phyloP scores from a whole-genome alignment of 1,140 invertebrate species.

The Aphelinus certus region DNA sequence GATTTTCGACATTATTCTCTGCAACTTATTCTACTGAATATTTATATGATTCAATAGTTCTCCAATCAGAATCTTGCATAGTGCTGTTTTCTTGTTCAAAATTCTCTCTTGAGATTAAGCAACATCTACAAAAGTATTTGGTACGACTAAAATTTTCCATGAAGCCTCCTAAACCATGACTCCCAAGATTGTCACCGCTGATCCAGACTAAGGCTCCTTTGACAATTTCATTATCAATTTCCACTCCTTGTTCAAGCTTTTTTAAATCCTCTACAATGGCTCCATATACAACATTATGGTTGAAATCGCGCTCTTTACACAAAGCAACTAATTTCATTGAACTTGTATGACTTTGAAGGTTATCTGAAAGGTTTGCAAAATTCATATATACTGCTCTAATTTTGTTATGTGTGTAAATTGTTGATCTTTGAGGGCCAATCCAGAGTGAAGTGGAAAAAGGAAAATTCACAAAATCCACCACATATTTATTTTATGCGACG shows the following conservation, averaged over 20 bases:
- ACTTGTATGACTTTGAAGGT: conserved; percentile 10
- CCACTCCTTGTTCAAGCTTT: conserved; percentile 29
- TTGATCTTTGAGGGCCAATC: too few relatives aligned
- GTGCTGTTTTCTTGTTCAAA: not conserved
- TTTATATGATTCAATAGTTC: conserved; percentile 38
- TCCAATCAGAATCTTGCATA: not conserved
- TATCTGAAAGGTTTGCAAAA: conserved; percentile 39
- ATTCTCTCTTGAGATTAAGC: not conserved
- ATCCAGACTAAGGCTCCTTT: conserved; percentile 13
- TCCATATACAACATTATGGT: conserved; percentile 30
- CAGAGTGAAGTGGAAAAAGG: too few relatives aligned
- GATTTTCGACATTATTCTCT: conserved; percentile 20
- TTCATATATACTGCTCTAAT: conserved; percentile 50
- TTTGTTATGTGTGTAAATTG: too few relatives aligned
- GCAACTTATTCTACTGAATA: conserved; percentile 15
- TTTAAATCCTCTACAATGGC: conserved; percentile 43
- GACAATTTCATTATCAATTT: not conserved
- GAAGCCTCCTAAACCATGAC: conserved; percentile 18
- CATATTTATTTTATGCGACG: too few relatives aligned
- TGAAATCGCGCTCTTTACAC: conserved; percentile 42
- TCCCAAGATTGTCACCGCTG: conserved; percentile 15
- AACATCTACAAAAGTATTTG: conserved; percentile 19
- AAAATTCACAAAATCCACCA: too few relatives aligned
- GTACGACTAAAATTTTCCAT: conserved; percentile 34
- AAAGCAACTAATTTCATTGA: conserved; percentile 44